Evolutionary conservation across 1,140 invertebrate genomes (phyloP).

Genomic region (Bathynomus jamesi): DNA sequence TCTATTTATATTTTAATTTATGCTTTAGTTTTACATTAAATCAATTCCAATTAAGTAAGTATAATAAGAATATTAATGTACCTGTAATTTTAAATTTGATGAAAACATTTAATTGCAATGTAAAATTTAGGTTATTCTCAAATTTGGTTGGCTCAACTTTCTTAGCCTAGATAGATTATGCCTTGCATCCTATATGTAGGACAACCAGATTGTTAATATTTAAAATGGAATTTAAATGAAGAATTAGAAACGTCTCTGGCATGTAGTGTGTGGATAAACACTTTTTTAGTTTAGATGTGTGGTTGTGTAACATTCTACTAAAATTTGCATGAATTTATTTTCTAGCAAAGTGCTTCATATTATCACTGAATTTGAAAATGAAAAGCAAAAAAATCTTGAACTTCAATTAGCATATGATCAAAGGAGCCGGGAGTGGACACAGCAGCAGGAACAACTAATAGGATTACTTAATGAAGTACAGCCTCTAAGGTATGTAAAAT

Average conservation of each 20-base stretch:
- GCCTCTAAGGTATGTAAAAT: conserved; percentile 9
- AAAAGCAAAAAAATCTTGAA: conserved; percentile 9
- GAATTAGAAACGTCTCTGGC: neutral
- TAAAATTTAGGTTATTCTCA: too few species aligned
- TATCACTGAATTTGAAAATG: conserved; percentile 4
- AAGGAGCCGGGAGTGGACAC: conserved; percentile 9
- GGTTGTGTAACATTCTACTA: neutral
- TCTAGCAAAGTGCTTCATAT: conserved; percentile 9
- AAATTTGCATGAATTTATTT: neutral
- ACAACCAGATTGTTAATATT: neutral
- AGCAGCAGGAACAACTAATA: conserved; percentile 11
- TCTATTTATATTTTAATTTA: too few species aligned
- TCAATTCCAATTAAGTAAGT: too few species aligned
- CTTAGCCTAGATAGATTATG: neutral
- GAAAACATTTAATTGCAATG: too few species aligned
- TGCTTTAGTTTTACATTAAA: too few species aligned
- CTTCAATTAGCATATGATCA: conserved; percentile 18
- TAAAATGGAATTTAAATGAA: neutral
- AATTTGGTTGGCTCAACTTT: too few species aligned
- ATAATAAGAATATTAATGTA: too few species aligned
- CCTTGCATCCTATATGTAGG: neutral
- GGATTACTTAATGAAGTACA: conserved; percentile 7
- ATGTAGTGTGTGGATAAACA: neutral
- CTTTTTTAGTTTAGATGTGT: neutral
- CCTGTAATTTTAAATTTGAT: too few species aligned